Base-by-base conservation (phyloP, 2,797 vertebrate species). In the Paguma larvata region DNA sequence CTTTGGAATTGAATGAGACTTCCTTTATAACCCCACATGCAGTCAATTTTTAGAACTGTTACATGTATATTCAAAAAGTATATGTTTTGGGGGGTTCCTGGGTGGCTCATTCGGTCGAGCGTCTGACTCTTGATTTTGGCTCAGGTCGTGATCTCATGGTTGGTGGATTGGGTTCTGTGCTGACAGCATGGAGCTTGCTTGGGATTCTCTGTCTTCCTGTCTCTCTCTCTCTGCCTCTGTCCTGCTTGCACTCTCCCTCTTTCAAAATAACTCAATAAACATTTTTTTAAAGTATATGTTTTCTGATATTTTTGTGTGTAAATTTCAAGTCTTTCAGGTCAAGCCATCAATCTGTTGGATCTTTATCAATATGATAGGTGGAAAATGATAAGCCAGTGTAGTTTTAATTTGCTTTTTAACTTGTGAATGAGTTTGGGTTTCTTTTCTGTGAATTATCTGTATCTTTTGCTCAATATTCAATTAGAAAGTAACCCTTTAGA, bases 381-480 rank as follows among this genome's bases (percentile, higher is more conserved):
- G 34, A 78, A 85, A 78, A 56, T 75, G 13, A 65, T 68, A 78
- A 78, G 14, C 48, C 62, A 86, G 62, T 15, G 8, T 34, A 78
- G 34, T 56, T 85, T 75, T 65, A 51, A 73, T 84, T 63, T 51
- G 32, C 4, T 38, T 85, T 92, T 84, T 53, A 53, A 53, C 12
- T 75, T 92, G 32, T 77, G 34, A 92, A 23, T 75, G 41, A 73
- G 41, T 85, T 65, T 75, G 80, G 23, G 8, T 14, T 84, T 63
- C 32, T 63, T 92, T 92, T 75, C 80, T 92, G 19, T 84, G 56
- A 92, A 75, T 56, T 92, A 19, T 84, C 41, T 84, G 1, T 85
- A 56, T 56, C 32, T 86, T 32, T 68, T 46, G 34, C 48, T n/a
- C 46, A 85, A 34, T 68, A 78, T 67, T 86, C 34, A 93, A 30